Conservation (phyloP, 2,888 invertebrate genomes). For the Drosophila neoperkinsi region DNA sequence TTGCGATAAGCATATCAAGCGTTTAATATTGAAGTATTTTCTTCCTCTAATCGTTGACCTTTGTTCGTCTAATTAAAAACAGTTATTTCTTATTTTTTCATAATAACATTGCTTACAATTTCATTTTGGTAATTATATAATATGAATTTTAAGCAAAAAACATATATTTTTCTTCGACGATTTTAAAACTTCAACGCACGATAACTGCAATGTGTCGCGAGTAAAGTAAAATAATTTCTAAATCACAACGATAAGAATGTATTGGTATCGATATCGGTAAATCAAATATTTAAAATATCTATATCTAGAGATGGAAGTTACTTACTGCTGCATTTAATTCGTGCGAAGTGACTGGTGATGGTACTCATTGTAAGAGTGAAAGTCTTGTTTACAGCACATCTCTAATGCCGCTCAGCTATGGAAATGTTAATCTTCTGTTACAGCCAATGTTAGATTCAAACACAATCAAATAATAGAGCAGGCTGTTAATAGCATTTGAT, state of each 20-base stretch:
- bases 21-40: constrained; percentile 41
- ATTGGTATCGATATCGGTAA: constrained; percentile 5
- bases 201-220: not conserved
- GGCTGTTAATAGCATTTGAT: not conserved
- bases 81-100: constrained; percentile 4
- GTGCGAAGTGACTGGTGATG: not conserved
- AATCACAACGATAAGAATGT: not conserved
- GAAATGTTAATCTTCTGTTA: not conserved
- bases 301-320: not conserved
- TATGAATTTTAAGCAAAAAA: not conserved
- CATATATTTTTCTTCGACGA: not conserved
- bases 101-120: constrained; percentile 5
- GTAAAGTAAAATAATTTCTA: not conserved
- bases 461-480: not conserved
- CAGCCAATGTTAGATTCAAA: constrained; percentile 13
- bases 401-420: not conserved
- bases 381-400: not conserved
- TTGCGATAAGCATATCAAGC: constrained; percentile 38
- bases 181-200: constrained; percentile 8
- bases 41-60: constrained; percentile 27
- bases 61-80: constrained; percentile 8
- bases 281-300: not conserved
- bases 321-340: not conserved
- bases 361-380: not conserved
- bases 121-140: not conserved